Evolutionary conservation across 2,797 vertebrate genomes (phyloP).

Genomic region (Nothura maculosa): DNA sequence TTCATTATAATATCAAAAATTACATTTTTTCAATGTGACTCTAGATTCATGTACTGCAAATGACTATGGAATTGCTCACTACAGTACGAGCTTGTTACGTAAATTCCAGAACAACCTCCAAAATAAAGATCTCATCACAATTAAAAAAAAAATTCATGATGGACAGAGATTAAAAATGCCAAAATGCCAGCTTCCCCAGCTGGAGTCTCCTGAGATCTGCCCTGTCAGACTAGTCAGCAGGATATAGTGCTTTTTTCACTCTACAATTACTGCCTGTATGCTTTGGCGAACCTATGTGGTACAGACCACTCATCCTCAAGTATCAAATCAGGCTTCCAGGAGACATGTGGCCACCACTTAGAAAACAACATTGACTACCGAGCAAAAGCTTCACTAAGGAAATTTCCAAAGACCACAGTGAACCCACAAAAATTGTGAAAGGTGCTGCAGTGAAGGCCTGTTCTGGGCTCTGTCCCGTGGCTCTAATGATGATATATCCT

Average conservation of each 20-base stretch:
- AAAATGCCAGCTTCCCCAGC: not conserved
- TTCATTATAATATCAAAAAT: not conserved
- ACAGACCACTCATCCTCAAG: not conserved
- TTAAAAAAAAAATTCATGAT: not conserved
- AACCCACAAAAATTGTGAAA: not conserved
- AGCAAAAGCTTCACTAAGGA: not conserved
- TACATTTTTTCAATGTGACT: not conserved
- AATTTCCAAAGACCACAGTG: not conserved
- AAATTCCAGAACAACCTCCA: not conserved
- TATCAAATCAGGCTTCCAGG: not conserved
- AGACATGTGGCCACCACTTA: not conserved
- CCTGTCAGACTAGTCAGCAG: not conserved
- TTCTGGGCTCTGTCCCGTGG: not conserved
- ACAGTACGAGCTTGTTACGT: not conserved
- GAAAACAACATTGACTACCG: not conserved
- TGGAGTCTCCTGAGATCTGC: not conserved
- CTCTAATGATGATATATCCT: not conserved
- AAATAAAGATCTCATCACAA: not conserved
- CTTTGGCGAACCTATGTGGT: not conserved
- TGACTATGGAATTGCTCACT: not conserved
- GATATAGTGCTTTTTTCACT: rapidly evolving
- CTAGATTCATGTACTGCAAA: not conserved
- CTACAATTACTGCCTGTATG: not conserved
- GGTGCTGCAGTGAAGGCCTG: not conserved
- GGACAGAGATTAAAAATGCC: not conserved